Evolutionary conservation across 1,140 invertebrate species (phyloP).

Genomic region (Papilio xuthus): DNA sequence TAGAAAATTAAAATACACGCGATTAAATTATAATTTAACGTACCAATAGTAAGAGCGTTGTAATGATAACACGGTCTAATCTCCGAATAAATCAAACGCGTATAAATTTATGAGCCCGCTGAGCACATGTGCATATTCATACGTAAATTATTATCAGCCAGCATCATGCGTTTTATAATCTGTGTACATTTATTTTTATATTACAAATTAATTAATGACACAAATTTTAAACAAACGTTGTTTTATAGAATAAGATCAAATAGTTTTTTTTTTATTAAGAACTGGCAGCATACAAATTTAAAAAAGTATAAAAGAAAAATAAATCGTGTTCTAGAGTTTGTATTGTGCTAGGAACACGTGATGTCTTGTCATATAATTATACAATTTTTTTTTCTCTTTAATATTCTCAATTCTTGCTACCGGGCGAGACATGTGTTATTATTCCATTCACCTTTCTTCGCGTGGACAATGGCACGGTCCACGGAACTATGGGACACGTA

Average conservation of each 20-base stretch:
- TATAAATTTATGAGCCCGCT: slow-evolving; percentile 70
- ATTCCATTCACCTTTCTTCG: slow-evolving; percentile 77
- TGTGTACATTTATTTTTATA: slow-evolving; percentile 48
- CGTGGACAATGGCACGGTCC: slow-evolving; percentile 63
- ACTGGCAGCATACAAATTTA: slow-evolving; percentile 10
- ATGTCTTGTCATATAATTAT: slow-evolving; percentile 71
- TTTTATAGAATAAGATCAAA: not conserved
- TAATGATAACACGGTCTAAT: slow-evolving; percentile 68
- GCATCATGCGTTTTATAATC: slow-evolving; percentile 54
- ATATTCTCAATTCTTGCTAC: slow-evolving; percentile 66
- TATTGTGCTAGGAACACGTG: slow-evolving; percentile 72
- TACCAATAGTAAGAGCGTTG: slow-evolving; percentile 10
- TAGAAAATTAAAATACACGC: not conserved
- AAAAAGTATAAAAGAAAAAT: slow-evolving; percentile 47
- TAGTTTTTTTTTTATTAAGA: not conserved
- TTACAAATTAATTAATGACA: slow-evolving; percentile 36
- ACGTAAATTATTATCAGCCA: slow-evolving; percentile 64
- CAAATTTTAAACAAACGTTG: not conserved
- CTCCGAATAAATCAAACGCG: slow-evolving; percentile 71
- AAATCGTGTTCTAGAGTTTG: slow-evolving; percentile 50
- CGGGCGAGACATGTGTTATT: slow-evolving; percentile 73
- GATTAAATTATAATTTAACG: not conserved
- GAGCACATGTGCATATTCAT: slow-evolving; percentile 58
- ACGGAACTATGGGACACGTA: slow-evolving; percentile 68
- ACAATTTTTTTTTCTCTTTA: slow-evolving; percentile 62